Conservation (phyloP, 2,797 vertebrate genomes). For the Tangara arthus region DNA sequence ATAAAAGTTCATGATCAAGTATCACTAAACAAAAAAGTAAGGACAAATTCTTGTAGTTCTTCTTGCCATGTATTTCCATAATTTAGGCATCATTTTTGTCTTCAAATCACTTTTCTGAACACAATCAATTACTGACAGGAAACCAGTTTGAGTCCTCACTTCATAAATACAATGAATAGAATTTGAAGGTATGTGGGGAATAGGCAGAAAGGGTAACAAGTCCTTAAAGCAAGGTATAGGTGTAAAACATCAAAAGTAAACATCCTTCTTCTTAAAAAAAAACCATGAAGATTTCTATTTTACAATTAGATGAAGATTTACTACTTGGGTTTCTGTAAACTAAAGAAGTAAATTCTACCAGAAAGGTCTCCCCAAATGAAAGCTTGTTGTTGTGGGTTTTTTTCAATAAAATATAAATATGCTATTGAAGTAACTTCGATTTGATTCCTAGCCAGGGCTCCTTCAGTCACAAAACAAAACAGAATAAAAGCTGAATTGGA, state of each 20-base stretch:
- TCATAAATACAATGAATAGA: neutral
- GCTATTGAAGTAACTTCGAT: neutral
- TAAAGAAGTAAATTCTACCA: neutral
- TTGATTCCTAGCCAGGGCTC: neutral
- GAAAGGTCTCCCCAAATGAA: neutral
- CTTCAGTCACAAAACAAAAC: neutral
- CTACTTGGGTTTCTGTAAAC: neutral
- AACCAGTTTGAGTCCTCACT: neutral
- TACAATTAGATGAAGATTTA: neutral
- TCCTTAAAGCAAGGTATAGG: neutral
- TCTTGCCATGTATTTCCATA: neutral
- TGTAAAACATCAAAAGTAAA: neutral
- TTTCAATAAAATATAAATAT: neutral
- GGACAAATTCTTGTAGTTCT: neutral
- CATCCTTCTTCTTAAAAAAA: neutral
- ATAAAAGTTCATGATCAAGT: neutral
- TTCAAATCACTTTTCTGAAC: neutral
- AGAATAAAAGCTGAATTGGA: constrained; percentile 46
- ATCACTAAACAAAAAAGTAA: neutral
- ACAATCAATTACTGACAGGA: neutral
- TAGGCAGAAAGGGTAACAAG: neutral
- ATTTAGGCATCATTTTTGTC: neutral
- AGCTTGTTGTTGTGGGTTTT: neutral
- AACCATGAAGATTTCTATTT: neutral
- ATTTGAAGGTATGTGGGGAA: neutral